These are phyloP conservation scores for Chunga burmeisteri DNA, from an alignment of 2,113 vertebrate genomes.

Conservation along the genomic window DNA sequence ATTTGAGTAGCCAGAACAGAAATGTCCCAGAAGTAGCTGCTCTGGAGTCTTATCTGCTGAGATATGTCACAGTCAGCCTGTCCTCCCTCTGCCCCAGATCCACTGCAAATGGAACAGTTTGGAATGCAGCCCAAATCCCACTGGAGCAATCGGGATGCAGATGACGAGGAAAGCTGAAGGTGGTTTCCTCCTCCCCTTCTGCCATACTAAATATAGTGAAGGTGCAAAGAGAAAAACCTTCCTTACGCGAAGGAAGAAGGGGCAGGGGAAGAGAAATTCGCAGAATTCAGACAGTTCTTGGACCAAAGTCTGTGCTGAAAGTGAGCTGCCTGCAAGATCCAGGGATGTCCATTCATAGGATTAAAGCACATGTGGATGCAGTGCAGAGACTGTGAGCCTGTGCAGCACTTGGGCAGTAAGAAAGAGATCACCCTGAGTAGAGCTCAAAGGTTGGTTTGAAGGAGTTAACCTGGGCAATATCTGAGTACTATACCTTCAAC, in stretches of 20 bases:
- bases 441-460: neutral
- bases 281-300: neutral
- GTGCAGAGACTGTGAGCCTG: neutral
- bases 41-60: neutral
- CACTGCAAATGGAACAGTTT: neutral
- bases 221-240: neutral
- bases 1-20: neutral
- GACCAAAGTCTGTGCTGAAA: neutral
- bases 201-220: neutral
- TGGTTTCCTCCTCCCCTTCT: neutral
- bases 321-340: neutral
- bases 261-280: neutral
- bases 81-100: conserved; percentile 7
- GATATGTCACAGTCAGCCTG: neutral
- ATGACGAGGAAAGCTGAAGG: neutral
- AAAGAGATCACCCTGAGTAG: neutral
- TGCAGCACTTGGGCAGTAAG: neutral
- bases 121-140: conserved; percentile 9
- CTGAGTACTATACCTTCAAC: neutral
- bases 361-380: neutral
- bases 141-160: conserved; percentile 21
- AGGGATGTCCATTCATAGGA: neutral
- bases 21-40: neutral
- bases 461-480: neutral
- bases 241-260: neutral